Evolutionary conservation across 2,888 invertebrate genomes (phyloP).

Genomic region (Dicranocentrus wangi): DNA sequence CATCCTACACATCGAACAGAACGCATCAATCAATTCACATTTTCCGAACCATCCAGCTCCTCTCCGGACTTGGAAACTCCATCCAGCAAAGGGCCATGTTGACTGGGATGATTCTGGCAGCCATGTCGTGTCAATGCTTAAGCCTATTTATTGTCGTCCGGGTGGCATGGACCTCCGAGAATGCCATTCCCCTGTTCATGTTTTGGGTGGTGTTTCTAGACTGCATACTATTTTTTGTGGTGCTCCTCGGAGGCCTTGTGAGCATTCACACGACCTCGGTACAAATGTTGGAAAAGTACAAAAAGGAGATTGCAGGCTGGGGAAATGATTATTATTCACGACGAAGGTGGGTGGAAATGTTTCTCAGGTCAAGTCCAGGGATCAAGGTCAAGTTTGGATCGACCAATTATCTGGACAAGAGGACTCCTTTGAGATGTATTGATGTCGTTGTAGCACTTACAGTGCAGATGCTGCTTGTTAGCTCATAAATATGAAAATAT

Average conservation of each 20-base stretch:
- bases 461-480: slow-evolving; percentile 2
- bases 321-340: not conserved
- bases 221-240: not conserved
- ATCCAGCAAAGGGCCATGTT: not conserved
- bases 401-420: not conserved
- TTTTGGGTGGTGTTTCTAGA: not conserved
- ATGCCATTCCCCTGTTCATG: not conserved
- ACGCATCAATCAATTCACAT: not conserved
- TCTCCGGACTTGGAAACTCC: not conserved
- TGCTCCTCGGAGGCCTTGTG: not conserved
- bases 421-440: slow-evolving; percentile 18
- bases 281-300: not conserved
- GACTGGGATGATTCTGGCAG: not conserved
- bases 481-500: too few relatives aligned
- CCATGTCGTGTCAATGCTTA: too few relatives aligned
- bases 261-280: not conserved
- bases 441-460: not conserved
- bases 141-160: too few relatives aligned
- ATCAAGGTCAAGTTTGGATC: slow-evolving; percentile 16
- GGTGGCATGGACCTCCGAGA: not conserved
- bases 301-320: not conserved
- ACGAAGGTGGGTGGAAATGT: slow-evolving; percentile 3
- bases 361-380: not conserved
- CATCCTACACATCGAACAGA: too few relatives aligned
- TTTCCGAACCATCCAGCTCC: not conserved